These are phyloP conservation scores for Melikaiella ostensackeni DNA, from an alignment of 2,888 invertebrate species.

Conservation along the genomic window DNA sequence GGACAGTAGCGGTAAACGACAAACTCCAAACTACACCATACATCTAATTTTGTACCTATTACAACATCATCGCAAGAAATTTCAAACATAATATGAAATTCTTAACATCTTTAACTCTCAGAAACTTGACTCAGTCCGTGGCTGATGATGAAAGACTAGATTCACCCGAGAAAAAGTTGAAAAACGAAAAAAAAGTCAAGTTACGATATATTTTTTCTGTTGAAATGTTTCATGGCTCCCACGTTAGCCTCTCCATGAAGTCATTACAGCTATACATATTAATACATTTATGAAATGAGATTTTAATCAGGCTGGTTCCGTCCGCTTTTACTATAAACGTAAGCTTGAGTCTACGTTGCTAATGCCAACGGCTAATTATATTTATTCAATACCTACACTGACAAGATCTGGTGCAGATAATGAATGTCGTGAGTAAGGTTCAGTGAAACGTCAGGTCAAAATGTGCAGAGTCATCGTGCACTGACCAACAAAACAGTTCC, in stretches of 20 bases:
- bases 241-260: not conserved
- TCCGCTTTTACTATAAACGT: slow-evolving; percentile 31
- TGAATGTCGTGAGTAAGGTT: slow-evolving; percentile 65
- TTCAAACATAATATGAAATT: too few relatives aligned
- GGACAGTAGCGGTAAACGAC: too few relatives aligned
- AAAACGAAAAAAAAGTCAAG: too few relatives aligned
- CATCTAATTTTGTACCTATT: too few relatives aligned
- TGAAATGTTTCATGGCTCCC: slow-evolving; percentile 18
- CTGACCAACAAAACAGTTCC: slow-evolving; percentile 43
- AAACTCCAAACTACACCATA: too few relatives aligned
- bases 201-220: not conserved
- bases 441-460: slow-evolving; percentile 65
- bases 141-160: too few relatives aligned
- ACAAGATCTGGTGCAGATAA: slow-evolving; percentile 64
- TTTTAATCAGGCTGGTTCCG: slow-evolving; percentile 22
- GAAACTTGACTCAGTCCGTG: too few relatives aligned
- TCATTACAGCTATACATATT: slow-evolving; percentile 1
- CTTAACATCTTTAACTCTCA: too few relatives aligned
- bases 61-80: too few relatives aligned
- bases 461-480: slow-evolving; percentile 64
- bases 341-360: slow-evolving; percentile 44
- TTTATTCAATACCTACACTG: slow-evolving; percentile 69
- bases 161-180: too few relatives aligned
- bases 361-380: slow-evolving; percentile 65
- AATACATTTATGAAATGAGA: slow-evolving; percentile 8